Base-by-base conservation (phyloP, 2,797 vertebrate species). In the Coilia nasus region DNA sequence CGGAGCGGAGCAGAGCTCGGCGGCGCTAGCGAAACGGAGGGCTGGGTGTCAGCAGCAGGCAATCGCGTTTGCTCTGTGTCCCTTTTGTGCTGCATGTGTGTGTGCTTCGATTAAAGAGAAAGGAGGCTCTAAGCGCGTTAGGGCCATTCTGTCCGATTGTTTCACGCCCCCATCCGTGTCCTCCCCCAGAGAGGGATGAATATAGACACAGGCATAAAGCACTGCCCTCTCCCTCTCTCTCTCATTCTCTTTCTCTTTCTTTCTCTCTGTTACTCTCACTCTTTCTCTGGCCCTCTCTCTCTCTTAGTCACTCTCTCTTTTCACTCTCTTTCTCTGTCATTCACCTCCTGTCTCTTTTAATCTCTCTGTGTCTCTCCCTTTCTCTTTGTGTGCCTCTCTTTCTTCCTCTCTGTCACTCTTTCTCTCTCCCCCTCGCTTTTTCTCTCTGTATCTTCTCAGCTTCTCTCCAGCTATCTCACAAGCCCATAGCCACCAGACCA, bases 21-120 rank as follows among this genome's bases (percentile, higher is more conserved):
- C 14, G 50, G 46, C 46, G 46, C 4, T 10, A 47, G 3, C 46
- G 46, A 10, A 94, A 91, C 92, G 92, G 93, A 93, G 89, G 67
- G 85, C 92, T 92, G 88, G 14, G 88, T 86, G 90, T 91, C 88
- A 91, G 90, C 90, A 88, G 91, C 86, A 75, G 89, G 91, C 92
- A 94, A 95, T 94, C 89, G 91, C 89, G 90, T 95, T 95, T 93
- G 90, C 92, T 91, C 92, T 91, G 93, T 94, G 88, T 92, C 90
- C 91, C 91, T 95, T 95, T 95, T 95, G 94, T 95, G 93, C 86
- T 90, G 92, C 92, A 93, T 95, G 94, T 96, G 94, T 95, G 95
- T 94, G 94, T 94, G 94, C 94, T 94, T 94, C 93, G 95, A 96
- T 96, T 96, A 96, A 95, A 96, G 94, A 95, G 93, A 94, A 92